Percentiles rank a stretch among this genome's conserved stretches.
Conservation (phyloP, 2,113 vertebrate species). For the Malurus elegans region DNA sequence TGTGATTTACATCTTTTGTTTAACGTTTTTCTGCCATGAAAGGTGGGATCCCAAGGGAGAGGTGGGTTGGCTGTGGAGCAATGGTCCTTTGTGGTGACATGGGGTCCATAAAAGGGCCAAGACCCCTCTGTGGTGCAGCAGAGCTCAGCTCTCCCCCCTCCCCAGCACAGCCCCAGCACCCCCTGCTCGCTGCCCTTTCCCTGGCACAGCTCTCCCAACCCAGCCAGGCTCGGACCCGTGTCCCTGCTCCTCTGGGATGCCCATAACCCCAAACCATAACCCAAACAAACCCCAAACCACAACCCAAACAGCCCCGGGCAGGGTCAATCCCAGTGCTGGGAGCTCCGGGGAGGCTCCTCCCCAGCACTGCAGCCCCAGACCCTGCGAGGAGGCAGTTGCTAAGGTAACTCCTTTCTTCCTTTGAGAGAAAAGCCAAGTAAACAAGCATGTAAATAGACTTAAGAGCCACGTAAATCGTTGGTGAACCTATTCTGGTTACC, state of each 20-base stretch:
- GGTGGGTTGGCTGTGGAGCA: background rate
- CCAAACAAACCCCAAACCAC: background rate
- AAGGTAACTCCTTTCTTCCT: slow-evolving; percentile 73
- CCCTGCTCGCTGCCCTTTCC: background rate
- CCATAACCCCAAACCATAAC: too few relatives aligned
- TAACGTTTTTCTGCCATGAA: background rate
- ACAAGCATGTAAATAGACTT: slow-evolving; percentile 78
- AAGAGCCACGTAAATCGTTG: slow-evolving; percentile 72
- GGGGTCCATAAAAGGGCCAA: background rate
- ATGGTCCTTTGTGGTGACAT: background rate
- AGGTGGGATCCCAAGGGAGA: background rate
- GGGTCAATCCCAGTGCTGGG: background rate
- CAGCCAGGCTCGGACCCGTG: background rate
- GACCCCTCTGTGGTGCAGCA: background rate
- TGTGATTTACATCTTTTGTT: background rate
- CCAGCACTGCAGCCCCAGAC: slow-evolving; percentile 13
- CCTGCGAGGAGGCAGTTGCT: slow-evolving; percentile 69
- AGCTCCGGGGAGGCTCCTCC: slow-evolving; percentile 45
- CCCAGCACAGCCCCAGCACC: background rate
- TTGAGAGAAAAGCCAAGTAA: slow-evolving; percentile 72
- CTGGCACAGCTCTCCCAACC: background rate
- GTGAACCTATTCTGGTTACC: slow-evolving; percentile 74
- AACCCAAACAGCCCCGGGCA: background rate
- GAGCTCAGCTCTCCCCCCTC: background rate
- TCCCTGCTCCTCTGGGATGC: background rate